phyloP scores from a whole-genome alignment of 2,888 invertebrate species.

The Lithodes maja region DNA sequence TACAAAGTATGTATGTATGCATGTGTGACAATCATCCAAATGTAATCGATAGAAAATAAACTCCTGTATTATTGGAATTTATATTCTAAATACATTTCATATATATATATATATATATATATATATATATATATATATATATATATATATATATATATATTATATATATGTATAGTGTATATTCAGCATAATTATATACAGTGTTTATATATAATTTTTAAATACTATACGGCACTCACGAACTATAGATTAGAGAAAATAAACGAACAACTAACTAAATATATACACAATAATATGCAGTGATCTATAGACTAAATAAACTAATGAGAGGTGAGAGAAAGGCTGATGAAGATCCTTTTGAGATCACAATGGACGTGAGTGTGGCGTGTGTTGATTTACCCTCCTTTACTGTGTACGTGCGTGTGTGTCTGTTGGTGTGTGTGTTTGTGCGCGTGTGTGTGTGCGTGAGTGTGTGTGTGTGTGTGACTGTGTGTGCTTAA shows the following conservation, averaged over 20 bases:
- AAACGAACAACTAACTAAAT: too few species aligned
- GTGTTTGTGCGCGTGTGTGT: neutral
- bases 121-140: neutral
- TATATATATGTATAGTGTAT: neutral
- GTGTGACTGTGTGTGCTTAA: neutral
- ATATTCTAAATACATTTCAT: too few species aligned
- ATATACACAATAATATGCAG: too few species aligned
- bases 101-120: neutral
- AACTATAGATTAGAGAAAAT: too few species aligned
- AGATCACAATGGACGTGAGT: neutral
- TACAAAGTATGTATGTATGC: neutral
- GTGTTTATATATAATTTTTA: too few species aligned
- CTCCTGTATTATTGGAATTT: neutral
- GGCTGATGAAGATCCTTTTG: too few species aligned
- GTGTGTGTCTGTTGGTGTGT: too few species aligned
- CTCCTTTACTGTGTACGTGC: neutral
- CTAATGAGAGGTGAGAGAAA: too few species aligned
- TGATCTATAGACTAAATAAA: too few species aligned
- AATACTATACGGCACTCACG: too few species aligned
- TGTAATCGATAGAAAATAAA: neutral
- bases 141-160: neutral
- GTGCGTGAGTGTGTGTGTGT: slow-evolving; percentile 21
- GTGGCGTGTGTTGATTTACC: neutral
- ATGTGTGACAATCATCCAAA: too few species aligned
- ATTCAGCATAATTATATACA: neutral